These are phyloP conservation scores for Tricholaema leucomelas DNA, from an alignment of 2,113 vertebrate species.

Conservation along the genomic window DNA sequence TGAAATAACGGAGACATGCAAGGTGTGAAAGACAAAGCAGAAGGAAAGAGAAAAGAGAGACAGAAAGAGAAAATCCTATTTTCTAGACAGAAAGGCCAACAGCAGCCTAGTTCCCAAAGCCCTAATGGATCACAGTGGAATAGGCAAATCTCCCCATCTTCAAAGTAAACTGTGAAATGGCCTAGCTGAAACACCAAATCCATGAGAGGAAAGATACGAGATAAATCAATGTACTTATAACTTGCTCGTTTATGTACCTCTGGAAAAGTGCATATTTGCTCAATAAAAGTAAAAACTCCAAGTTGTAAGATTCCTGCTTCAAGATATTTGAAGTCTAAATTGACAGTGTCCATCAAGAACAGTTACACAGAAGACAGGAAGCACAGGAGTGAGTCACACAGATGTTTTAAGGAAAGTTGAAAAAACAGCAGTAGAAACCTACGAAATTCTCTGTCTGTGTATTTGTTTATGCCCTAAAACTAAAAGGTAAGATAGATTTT, in stretches of 20 bases:
- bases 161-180: not conserved
- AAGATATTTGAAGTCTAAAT: not conserved
- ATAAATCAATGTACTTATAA: not conserved
- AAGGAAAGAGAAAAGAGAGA: not conserved
- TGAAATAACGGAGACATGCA: not conserved
- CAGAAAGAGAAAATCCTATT: not conserved
- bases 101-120: not conserved
- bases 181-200: not conserved
- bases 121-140: not conserved
- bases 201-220: not conserved
- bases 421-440: not conserved
- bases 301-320: not conserved
- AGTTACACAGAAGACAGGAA: not conserved
- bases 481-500: not conserved
- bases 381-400: not conserved
- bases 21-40: not conserved
- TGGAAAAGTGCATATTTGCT: not conserved
- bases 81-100: not conserved
- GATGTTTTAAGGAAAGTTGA: not conserved
- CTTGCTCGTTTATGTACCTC: not conserved
- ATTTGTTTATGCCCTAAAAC: not conserved
- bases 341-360: not conserved
- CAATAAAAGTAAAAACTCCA: not conserved
- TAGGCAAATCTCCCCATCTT: not conserved
- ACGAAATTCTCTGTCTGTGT: not conserved